Conservation (phyloP, 1,140 invertebrate genomes). For the Brachionus plicatilis region DNA sequence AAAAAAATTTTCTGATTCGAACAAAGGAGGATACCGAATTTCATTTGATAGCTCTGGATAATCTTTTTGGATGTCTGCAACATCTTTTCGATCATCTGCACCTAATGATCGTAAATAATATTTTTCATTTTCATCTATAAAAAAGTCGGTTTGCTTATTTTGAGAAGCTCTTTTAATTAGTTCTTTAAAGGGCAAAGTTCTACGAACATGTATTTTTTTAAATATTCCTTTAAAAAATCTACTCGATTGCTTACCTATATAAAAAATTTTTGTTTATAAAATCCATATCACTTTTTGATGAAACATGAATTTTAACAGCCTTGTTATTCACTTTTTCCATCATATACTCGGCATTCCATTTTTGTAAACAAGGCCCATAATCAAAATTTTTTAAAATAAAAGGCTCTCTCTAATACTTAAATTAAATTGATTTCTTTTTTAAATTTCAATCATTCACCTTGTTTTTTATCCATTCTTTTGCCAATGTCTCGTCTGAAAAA, state of each 20-base stretch:
- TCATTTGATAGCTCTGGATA: constrained; percentile 59
- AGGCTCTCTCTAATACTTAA: constrained; percentile 50
- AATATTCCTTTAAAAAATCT: neutral
- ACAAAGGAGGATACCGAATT: constrained; percentile 57
- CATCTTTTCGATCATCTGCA: constrained; percentile 58
- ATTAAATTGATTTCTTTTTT: neutral
- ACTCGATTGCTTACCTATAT: constrained; percentile 54
- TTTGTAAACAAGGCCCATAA: constrained; percentile 57
- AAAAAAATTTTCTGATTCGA: constrained; percentile 57
- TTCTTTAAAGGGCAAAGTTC: constrained; percentile 57
- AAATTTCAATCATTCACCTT: neutral
- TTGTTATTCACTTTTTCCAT: constrained; percentile 49
- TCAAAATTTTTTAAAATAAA: constrained; percentile 57
- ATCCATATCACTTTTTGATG: constrained; percentile 55
- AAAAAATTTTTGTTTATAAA: constrained; percentile 62
- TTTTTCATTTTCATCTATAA: constrained; percentile 54
- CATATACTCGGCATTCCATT: constrained; percentile 60
- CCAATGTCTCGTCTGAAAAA: neutral
- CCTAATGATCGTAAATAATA: constrained; percentile 62
- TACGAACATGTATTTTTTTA: constrained; percentile 42
- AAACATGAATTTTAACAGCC: constrained; percentile 60
- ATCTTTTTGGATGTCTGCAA: constrained; percentile 55
- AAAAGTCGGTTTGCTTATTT: constrained; percentile 52
- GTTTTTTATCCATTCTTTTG: neutral
- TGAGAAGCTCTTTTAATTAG: constrained; percentile 55